Evolutionary conservation across 2,797 vertebrate species (phyloP), one percentile per base, ranked within the genome.

Genomic region (Chrysocyon brachyurus): DNA sequence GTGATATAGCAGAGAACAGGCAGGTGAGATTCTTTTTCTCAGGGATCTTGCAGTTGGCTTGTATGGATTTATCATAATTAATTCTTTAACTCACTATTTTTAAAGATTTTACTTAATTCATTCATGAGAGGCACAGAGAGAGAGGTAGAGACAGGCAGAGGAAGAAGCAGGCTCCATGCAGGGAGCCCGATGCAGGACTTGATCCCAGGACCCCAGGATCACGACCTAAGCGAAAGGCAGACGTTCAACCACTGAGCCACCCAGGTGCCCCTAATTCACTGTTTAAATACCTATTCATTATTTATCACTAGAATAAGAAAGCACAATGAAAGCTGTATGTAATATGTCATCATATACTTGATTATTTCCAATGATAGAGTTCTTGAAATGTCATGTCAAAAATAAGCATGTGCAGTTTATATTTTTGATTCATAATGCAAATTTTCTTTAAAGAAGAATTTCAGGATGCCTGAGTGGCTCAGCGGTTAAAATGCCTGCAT

Each of bases 381-480:
- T 24, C 40, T 81, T 86, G 33, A 96, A 92, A 83, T 94, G 26
- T 28, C 14, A 87, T 86, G 15, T 73, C 61, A 72, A 61, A 46
- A 12, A n/a, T 59, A 85, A 28, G n/a, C 28, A 68, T 40, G 24
- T 77, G 19, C 52, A 92, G 2, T 56, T 75, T 90, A 95, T 54
- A 46, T 40, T 92, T 90, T 61, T 57, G 17, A 59, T 52, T 40
- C 6, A 59, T 22, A 24, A 2, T 72, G 0, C 6, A 92, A 72
- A 84, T 87, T 84, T 81, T 59, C 17, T 61, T 22, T 72, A 90
- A 90, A 70, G 49, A 70, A 87, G 7, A 88, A 87, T 70, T 79
- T 57, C 17, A 78, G 40, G 40, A 46, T 46, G 40, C 40, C 40
- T 46, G 40, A 8, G 40, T 46, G 40, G 40, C 40, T 46, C 40